A percentile compares a stretch with the other conserved stretches of the same genome.
Conservation (phyloP, 2,113 vertebrate genomes). For the Dendrocopos noguchii region DNA sequence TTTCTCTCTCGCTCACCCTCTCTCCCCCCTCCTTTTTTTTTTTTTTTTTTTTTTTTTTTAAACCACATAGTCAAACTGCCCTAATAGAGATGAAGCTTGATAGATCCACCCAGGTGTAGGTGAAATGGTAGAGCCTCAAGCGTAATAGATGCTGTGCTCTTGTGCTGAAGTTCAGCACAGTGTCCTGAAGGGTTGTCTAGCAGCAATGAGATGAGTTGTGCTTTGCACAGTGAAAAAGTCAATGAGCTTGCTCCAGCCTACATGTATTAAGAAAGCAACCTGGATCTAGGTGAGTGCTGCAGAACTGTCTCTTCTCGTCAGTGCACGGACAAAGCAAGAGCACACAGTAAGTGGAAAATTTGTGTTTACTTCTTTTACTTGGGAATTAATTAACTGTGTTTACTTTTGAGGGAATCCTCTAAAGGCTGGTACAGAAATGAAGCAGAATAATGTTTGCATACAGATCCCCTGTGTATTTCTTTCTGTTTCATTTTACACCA, state of each 20-base stretch:
- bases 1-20: constrained; percentile 8
- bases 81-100: constrained; percentile 79
- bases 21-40: background rate
- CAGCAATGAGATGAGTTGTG: constrained; percentile 63
- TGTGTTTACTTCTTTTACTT: constrained; percentile 63
- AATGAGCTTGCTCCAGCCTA: constrained; percentile 50
- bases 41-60: constrained; percentile 44
- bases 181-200: constrained; percentile 68
- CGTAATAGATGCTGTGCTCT: constrained; percentile 72
- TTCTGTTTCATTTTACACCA: constrained; percentile 46
- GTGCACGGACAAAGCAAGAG: constrained; percentile 64
- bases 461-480: constrained; percentile 54
- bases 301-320: constrained; percentile 46
- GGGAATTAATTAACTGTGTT: constrained; percentile 76
- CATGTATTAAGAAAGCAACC: constrained; percentile 65
- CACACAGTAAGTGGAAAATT: constrained; percentile 75
- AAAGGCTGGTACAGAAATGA: constrained; percentile 64
- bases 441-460: constrained; percentile 61
- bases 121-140: constrained; percentile 77
- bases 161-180: constrained; percentile 70
- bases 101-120: constrained; percentile 84
- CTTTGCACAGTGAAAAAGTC: constrained; percentile 67
- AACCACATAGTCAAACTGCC: constrained; percentile 70
- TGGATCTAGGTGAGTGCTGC: constrained; percentile 70
- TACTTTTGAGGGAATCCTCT: constrained; percentile 73